Base-by-base conservation (phyloP, 1,140 invertebrate species). In the Archegozetes longisetosus region DNA sequence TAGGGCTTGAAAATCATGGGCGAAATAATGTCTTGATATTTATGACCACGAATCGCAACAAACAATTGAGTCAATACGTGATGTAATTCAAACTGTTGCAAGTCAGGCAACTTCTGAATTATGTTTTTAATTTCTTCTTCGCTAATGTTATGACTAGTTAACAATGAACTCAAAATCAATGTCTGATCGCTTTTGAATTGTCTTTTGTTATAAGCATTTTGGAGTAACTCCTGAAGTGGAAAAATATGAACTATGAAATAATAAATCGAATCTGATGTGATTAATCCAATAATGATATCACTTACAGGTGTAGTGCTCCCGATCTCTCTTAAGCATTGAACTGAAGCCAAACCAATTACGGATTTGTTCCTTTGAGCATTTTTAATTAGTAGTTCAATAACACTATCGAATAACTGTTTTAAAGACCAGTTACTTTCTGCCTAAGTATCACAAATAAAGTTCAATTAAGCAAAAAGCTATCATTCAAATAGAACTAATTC, bases 1-100 rank as follows among this genome's bases (percentile, higher is more conserved):
- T 60, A 62, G 20, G 62, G 61, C 32, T 61, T 61, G 40, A 62
- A 62, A 23, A 60, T 48, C 3, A 60, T 6, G 9, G 49, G 46
- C 22, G 56, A 53, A 4, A 62, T 3, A 22, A 23, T 25, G 6
- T 50, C 48, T 12, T 57, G 59, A 56, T 61, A 52, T 22, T 17
- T 1, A 17, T 49, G 24, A 14, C 24, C 22, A 14, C 51, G 2
- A 22, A 62, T 57, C 4, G 50, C 23, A 52, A 53, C 22, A 46
- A 13, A 53, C 4, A 61, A 12, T 13, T 28, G 9, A 3, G 20
- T 55, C 9, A 53, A 50, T 24, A 40, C 14, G 20, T 32, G 46
- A 46, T 57, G 25, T 26, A 57, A 48, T 12, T 58, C 23, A 32
- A 58, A 9, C n/a, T 49, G 17, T 40, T 40, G 6, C 32, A 40